A percentile compares a stretch with the other conserved stretches of the same genome.
Conservation (phyloP, 2,888 invertebrate species). For the Drosophila hawaiiensis region DNA sequence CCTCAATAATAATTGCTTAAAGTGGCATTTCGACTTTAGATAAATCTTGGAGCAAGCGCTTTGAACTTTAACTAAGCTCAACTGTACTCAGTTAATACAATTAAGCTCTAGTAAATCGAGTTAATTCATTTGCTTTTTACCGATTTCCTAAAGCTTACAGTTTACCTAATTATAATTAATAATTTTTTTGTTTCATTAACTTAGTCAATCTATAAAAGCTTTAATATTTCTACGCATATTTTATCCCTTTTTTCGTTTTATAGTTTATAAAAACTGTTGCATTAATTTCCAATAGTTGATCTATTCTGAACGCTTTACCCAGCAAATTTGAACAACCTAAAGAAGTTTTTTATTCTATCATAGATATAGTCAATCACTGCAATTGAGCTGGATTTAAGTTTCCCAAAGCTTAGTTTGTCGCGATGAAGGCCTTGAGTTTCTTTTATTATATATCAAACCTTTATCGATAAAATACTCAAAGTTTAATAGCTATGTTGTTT, state of each 20-base stretch:
- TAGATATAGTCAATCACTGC: neutral
- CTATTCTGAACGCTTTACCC: neutral
- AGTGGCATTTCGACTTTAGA: conserved; percentile 1
- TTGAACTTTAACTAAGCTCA: neutral
- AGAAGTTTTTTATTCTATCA: neutral
- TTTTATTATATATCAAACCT: neutral
- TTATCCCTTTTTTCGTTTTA: neutral
- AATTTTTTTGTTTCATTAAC: neutral
- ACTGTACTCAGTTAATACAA: conserved; percentile 21
- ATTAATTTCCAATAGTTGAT: neutral
- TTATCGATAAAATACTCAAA: neutral
- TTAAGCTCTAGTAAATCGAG: neutral
- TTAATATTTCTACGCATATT: neutral
- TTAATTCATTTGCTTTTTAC: neutral
- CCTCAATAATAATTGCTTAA: conserved; percentile 19
- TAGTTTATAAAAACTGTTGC: neutral
- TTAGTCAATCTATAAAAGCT: conserved; percentile 5
- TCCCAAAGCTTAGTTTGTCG: neutral
- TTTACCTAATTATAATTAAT: neutral
- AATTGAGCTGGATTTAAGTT: neutral
- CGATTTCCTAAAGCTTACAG: neutral
- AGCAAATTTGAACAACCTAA: neutral
- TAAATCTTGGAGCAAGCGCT: conserved; percentile 13
- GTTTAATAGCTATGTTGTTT: neutral
- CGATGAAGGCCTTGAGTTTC: neutral